phyloP scores from a whole-genome alignment of 2,888 invertebrate genomes.

The Elegia similella region DNA sequence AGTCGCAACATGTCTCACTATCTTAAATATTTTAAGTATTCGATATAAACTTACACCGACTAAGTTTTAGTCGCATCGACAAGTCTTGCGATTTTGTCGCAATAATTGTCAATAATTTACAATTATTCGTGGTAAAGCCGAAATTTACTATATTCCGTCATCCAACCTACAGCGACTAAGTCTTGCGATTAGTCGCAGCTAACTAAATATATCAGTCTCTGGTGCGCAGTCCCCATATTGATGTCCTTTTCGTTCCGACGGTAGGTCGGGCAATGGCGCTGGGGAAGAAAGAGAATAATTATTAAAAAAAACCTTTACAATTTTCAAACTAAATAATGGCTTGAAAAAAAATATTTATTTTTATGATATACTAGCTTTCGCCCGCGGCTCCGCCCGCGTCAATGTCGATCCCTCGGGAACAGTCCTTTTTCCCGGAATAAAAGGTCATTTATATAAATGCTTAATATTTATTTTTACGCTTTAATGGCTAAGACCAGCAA shows the following conservation, averaged over 20 bases:
- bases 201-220: conserved; percentile 82
- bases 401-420: too few species aligned
- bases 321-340: too few species aligned
- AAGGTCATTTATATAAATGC: too few species aligned
- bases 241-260: conserved; percentile 91
- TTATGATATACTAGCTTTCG: too few species aligned
- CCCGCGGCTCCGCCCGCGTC: too few species aligned
- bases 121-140: neutral
- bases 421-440: too few species aligned
- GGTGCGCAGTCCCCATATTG: conserved; percentile 94
- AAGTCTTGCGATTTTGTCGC: neutral
- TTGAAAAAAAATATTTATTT: too few species aligned
- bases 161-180: neutral
- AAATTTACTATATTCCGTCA: too few species aligned
- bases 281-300: conserved; percentile 30
- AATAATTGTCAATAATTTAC: neutral
- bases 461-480: too few species aligned
- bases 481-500: too few species aligned
- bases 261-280: conserved; percentile 95
- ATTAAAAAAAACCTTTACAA: too few species aligned
- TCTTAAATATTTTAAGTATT: too few species aligned
- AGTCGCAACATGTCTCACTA: neutral
- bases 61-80: neutral
- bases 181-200: conserved; percentile 1
- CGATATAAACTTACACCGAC: neutral